Base-by-base conservation (phyloP, 2,113 vertebrate genomes). In the Myotis brandtii region DNA sequence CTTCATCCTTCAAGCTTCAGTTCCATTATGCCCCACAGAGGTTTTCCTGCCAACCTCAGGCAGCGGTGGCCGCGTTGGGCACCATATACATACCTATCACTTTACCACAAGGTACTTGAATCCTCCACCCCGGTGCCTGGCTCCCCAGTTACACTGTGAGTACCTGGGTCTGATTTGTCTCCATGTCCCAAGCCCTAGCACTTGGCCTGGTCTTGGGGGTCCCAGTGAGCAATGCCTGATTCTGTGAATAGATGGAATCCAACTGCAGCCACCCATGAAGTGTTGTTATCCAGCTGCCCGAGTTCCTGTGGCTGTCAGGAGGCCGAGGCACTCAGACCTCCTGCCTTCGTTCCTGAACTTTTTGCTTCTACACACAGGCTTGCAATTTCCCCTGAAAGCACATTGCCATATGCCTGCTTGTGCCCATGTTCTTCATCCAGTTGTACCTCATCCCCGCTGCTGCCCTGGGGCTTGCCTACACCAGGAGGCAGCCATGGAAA, bases 371-470 rank as follows among this genome's bases (percentile, higher is more conserved):
- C 66, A 40, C 32, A 67, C 18, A 25, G 1, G 9, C 50, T 20
- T 62, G 27, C 62, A 25, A 40, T 56, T 73, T 13, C 62, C 46
- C 34, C 52, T 54, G 17, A 75, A 52, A 62, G 30, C 75, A 40
- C 40, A 32, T 34, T 2, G 11, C 64, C 12, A 0, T 9, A 3
- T 0, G 23, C 37, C 48, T 9, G 2, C 50, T 34, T 72, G 9
- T 30, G 64, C 48, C 27, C 25, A 1, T 1, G 1, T 54, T 67
- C 73, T 48, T 27, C 37, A n/a, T 30, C 32, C 30, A 0, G 0
- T 10, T 25, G 25, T 5, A 37, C 34, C 52, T 86, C 16, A 3
- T 40, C 17, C 6, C 12, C 16, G 21, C 56, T 66, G 69, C 92
- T 34, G n/a, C n/a, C 67, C 21, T 10, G 17, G 30, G 10, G 37